These are phyloP conservation scores for Distichodus sexfasciatus DNA, from an alignment of 2,797 vertebrate species.

Conservation along the genomic window DNA sequence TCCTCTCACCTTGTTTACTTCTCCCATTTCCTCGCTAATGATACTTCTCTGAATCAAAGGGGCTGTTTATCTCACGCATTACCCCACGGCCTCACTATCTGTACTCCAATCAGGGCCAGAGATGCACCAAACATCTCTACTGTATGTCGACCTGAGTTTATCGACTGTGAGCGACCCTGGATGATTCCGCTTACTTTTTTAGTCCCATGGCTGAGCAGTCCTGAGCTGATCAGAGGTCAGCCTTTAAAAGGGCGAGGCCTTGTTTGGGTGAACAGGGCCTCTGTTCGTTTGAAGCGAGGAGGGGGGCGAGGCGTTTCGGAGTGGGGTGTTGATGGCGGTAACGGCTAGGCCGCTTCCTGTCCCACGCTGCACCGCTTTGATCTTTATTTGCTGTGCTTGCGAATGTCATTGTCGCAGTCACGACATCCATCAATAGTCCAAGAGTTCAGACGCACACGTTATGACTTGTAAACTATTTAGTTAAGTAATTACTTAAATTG, in stretches of 20 bases:
- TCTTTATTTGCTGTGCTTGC: slow-evolving; percentile 46
- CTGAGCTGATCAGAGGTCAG: slow-evolving; percentile 14
- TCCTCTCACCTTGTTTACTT: slow-evolving; percentile 25
- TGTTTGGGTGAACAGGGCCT: slow-evolving; percentile 39
- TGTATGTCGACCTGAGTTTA: neutral
- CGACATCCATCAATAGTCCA: slow-evolving; percentile 37
- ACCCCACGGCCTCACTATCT: slow-evolving; percentile 8
- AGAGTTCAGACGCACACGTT: slow-evolving; percentile 28
- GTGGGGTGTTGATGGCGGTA: slow-evolving; percentile 47
- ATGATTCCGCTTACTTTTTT: slow-evolving; percentile 6
- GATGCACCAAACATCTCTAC: slow-evolving; percentile 15
- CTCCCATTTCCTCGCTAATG: slow-evolving; percentile 26
- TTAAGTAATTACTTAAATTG: neutral
- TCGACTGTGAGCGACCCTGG: neutral
- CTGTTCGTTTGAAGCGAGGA: slow-evolving; percentile 31
- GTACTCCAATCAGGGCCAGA: slow-evolving; percentile 23
- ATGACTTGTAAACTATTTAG: slow-evolving; percentile 10
- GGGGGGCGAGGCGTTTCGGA: slow-evolving; percentile 25
- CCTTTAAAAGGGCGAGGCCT: neutral
- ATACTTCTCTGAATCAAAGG: slow-evolving; percentile 24
- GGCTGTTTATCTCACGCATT: slow-evolving; percentile 5
- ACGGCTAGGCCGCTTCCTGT: slow-evolving; percentile 51
- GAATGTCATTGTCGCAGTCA: slow-evolving; percentile 43
- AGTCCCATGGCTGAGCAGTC: neutral
- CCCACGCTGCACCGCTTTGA: slow-evolving; percentile 48